Percentiles rank a stretch among this genome's conserved stretches.
These are phyloP conservation scores for Encarsia formosa DNA, from an alignment of 2,888 invertebrate species.

Conservation along the genomic window DNA sequence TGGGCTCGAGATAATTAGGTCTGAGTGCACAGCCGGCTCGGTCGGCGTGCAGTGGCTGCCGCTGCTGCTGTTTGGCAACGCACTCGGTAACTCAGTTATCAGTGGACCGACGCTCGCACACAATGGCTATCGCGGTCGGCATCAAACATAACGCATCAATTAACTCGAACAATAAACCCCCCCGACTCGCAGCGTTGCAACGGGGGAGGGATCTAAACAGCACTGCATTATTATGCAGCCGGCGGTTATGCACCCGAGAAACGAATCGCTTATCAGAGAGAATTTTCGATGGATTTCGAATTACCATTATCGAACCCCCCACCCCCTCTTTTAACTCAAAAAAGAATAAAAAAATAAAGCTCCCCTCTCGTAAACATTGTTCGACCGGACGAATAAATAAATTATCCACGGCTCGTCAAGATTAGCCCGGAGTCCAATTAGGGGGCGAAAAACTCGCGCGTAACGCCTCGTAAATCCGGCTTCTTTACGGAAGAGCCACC, in stretches of 20 bases:
- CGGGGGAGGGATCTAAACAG: neutral
- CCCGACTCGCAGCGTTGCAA: conserved; percentile 21
- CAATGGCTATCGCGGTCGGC: conserved; percentile 52
- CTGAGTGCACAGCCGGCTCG: conserved; percentile 53
- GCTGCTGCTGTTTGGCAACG: conserved; percentile 32
- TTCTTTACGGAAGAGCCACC: conserved; percentile 45
- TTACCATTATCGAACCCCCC: too few species aligned
- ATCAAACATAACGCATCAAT: conserved; percentile 53
- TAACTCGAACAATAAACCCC: conserved; percentile 52
- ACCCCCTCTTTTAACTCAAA: too few species aligned
- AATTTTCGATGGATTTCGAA: too few species aligned
- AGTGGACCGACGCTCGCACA: conserved; percentile 45
- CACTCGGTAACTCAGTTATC: conserved; percentile 53
- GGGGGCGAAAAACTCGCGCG: conserved; percentile 29
- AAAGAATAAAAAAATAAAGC: too few species aligned
- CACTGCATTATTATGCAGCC: conserved; percentile 17
- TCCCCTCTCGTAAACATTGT: too few species aligned
- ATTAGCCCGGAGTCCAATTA: conserved; percentile 40
- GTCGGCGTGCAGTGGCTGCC: conserved; percentile 1
- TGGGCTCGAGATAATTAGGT: conserved; percentile 51
- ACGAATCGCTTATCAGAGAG: too few species aligned
- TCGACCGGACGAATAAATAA: too few species aligned
- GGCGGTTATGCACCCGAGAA: too few species aligned
- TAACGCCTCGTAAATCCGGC: conserved; percentile 43
- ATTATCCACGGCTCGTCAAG: conserved; percentile 18